Evolutionary conservation across 2,797 vertebrate species (phyloP).

Genomic region (Bradypus variegatus): DNA sequence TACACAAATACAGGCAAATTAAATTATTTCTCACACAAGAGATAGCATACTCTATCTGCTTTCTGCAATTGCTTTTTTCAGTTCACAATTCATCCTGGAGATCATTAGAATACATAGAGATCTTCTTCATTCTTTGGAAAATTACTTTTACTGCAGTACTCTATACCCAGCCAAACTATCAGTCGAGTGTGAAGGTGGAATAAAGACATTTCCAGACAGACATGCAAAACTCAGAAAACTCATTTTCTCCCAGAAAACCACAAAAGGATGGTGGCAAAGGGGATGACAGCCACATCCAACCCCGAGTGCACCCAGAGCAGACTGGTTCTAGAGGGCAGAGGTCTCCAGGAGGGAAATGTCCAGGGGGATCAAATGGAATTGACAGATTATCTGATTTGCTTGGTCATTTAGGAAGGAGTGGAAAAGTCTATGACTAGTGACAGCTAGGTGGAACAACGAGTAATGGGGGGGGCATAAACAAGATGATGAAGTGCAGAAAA

Average conservation of each 20-base stretch:
- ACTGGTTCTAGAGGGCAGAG: rapidly evolving
- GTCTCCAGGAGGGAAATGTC: too few relatives aligned
- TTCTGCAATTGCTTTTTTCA: background rate
- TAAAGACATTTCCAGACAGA: background rate
- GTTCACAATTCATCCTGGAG: background rate
- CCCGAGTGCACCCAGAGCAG: rapidly evolving
- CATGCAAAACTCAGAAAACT: background rate
- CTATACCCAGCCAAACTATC: background rate
- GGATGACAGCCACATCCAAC: rapidly evolving
- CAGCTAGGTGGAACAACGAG: background rate
- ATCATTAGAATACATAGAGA: background rate
- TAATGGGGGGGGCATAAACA: too few relatives aligned
- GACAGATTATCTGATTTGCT: background rate
- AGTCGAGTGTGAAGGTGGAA: background rate
- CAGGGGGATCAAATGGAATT: background rate
- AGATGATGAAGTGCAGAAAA: background rate
- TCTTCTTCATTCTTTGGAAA: background rate
- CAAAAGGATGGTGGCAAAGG: background rate
- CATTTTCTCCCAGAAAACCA: background rate
- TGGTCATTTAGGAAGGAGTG: background rate
- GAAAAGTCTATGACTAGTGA: background rate
- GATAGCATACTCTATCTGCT: background rate
- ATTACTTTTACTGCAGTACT: conserved; percentile 1
- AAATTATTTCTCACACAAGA: background rate
- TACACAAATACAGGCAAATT: background rate